Percentiles rank a stretch among this genome's conserved stretches.
phyloP scores from a whole-genome alignment of 64 coral and sea anemone species.

The Stichodactyla helianthus region DNA sequence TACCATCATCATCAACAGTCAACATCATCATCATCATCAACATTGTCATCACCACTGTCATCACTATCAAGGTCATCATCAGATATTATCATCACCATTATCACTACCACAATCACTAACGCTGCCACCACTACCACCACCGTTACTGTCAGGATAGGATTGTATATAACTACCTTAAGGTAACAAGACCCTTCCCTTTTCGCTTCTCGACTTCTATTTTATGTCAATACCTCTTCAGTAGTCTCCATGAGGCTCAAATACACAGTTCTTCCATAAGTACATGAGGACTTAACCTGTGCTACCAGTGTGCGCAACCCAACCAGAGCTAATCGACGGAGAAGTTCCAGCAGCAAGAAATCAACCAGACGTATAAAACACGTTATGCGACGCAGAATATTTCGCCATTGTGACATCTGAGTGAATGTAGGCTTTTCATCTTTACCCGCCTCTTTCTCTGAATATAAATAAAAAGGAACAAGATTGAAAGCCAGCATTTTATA shows the following conservation, averaged over 20 bases:
- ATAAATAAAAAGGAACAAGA: not conserved
- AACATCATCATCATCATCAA: not conserved
- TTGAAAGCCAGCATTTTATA: no score
- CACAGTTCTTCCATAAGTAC: conserved; percentile 42
- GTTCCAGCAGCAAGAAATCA: conserved; percentile 88
- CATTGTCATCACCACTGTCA: not conserved
- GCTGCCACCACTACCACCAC: no score
- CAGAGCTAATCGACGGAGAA: conserved; percentile 72
- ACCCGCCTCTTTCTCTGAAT: not conserved
- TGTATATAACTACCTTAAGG: no score
- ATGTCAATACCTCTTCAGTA: not conserved
- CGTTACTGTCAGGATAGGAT: no score
- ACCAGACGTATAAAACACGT: conserved; percentile 71
- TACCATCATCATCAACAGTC: no score
- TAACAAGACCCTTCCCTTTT: no score
- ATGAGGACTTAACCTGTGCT: conserved; percentile 65
- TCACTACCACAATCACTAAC: not conserved
- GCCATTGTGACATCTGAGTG: conserved; percentile 93
- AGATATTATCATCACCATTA: no score
- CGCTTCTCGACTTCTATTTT: not conserved
- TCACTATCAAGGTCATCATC: no score
- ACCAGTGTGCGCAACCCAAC: conserved; percentile 61
- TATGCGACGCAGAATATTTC: conserved; percentile 70
- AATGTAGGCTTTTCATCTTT: conserved; percentile 52
- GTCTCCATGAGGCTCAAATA: conserved; percentile 53